Conservation (phyloP, 2,797 vertebrate genomes). For the Falco cherrug region DNA sequence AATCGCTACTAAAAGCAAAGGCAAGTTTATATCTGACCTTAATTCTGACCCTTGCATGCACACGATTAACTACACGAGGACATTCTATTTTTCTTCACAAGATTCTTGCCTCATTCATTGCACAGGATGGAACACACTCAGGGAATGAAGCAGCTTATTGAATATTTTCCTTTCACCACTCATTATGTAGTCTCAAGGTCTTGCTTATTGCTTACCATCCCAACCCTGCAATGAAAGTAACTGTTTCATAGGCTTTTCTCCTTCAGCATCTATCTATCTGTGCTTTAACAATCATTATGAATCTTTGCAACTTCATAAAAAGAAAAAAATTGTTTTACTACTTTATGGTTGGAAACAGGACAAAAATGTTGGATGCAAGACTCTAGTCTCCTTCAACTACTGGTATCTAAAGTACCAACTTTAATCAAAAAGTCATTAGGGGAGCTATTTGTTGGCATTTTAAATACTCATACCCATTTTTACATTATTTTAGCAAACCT, state of each 20-base stretch:
- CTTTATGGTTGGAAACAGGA: background rate
- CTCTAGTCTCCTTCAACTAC: background rate
- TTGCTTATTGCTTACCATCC: background rate
- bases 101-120: conserved; percentile 60
- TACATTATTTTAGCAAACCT: background rate
- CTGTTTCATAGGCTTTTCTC: background rate
- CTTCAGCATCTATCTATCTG: background rate
- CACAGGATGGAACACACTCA: conserved; percentile 44
- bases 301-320: background rate
- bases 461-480: background rate
- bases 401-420: background rate
- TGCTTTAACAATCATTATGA: background rate
- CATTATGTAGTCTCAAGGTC: conserved; percentile 14
- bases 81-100: conserved; percentile 33
- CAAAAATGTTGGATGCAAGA: background rate
- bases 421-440: background rate
- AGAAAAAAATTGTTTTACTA: background rate
- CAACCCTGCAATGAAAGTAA: conserved; percentile 39
- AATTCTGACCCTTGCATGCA: conserved; percentile 54
- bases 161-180: conserved; percentile 19
- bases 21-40: conserved; percentile 34
- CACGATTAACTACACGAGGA: background rate
- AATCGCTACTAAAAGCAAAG: conserved; percentile 6
- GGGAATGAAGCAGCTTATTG: conserved; percentile 23
- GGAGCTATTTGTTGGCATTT: background rate